Conservation (phyloP, 2,797 vertebrate genomes). For the Dendrocincla tyrannina region DNA sequence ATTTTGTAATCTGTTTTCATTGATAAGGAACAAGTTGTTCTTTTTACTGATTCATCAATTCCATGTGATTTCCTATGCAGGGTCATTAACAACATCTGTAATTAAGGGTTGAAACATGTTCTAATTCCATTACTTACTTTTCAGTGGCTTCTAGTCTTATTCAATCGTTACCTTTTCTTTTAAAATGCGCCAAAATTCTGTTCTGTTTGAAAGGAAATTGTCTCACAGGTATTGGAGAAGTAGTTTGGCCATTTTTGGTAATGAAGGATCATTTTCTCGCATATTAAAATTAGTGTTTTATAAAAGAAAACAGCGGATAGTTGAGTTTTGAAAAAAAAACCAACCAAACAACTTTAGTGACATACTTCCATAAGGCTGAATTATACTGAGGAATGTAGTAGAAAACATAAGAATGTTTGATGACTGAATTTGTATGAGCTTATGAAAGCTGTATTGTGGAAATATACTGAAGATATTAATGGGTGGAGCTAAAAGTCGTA, state of each 20-base stretch:
- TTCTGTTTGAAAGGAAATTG: neutral
- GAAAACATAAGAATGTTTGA: neutral
- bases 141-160: neutral
- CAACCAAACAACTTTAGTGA: neutral
- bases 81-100: neutral
- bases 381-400: neutral
- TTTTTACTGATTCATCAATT: neutral
- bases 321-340: neutral
- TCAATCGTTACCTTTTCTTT: neutral
- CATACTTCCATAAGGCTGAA: neutral
- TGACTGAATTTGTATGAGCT: neutral
- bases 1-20: neutral
- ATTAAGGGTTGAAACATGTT: neutral
- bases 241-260: neutral
- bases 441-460: neutral
- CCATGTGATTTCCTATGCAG: neutral
- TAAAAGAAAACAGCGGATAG: neutral
- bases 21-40: accelerated
- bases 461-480: neutral
- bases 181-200: neutral
- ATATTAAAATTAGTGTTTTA: neutral
- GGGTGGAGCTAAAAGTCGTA: neutral
- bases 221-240: neutral
- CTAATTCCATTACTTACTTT: neutral
- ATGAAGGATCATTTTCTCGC: neutral